These are phyloP conservation scores for Euura saliciscinereae DNA, from an alignment of 1,140 invertebrate species.

Conservation along the genomic window DNA sequence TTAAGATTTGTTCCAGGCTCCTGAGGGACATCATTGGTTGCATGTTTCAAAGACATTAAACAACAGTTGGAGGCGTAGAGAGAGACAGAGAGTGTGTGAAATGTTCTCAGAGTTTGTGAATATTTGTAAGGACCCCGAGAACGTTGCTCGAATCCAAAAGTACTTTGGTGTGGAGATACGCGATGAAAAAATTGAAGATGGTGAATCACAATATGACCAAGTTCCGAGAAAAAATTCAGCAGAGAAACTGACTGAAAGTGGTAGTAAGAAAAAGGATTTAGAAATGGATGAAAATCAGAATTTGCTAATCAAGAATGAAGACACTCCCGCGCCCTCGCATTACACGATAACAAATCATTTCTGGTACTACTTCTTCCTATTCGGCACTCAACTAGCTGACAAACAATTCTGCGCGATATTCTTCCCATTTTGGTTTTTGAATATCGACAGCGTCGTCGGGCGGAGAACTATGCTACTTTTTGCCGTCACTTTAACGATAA, in stretches of 20 bases:
- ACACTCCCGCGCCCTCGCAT: slow-evolving; percentile 10
- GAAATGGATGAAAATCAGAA: background rate
- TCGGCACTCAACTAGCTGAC: slow-evolving; percentile 68
- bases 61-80: no score
- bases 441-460: slow-evolving; percentile 59
- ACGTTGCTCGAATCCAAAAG: slow-evolving; percentile 74
- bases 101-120: no score
- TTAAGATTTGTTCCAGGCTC: no score
- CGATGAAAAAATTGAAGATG: slow-evolving; percentile 30
- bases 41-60: no score
- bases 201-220: slow-evolving; percentile 46
- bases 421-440: no score
- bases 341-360: slow-evolving; percentile 76
- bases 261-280: background rate
- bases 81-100: no score
- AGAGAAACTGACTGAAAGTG: slow-evolving; percentile 15
- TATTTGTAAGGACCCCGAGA: slow-evolving; percentile 41
- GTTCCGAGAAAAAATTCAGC: slow-evolving; percentile 38
- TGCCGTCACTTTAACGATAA: slow-evolving; percentile 85
- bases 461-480: slow-evolving; percentile 82
- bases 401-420: no score
- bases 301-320: slow-evolving; percentile 26
- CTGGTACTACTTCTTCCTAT: slow-evolving; percentile 85
- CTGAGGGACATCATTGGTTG: no score
- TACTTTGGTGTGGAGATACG: slow-evolving; percentile 71